phyloP scores from a whole-genome alignment of 2,888 invertebrate species.

The Malthinus flaveolus region DNA sequence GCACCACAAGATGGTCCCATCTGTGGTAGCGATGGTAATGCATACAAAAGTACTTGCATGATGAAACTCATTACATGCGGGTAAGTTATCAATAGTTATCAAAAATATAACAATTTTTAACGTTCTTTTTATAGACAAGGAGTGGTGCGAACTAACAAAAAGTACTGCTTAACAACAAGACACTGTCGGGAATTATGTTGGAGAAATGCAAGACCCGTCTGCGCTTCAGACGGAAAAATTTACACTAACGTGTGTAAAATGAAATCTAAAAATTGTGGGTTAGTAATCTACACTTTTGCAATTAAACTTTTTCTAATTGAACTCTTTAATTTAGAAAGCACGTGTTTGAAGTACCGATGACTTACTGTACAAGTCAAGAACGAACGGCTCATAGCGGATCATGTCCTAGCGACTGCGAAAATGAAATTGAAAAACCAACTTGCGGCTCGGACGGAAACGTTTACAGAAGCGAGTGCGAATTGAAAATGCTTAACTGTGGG shows the following conservation, averaged over 20 bases:
- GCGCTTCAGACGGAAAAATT: constrained; percentile 86
- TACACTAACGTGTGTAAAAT: constrained; percentile 89
- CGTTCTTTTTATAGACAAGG: constrained; percentile 65
- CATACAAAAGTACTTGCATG: constrained; percentile 90
- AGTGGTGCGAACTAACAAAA: constrained; percentile 83
- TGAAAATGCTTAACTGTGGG: constrained; percentile 89
- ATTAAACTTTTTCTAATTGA: constrained; percentile 8
- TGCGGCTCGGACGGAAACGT: constrained; percentile 90
- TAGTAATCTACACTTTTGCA: constrained; percentile 39
- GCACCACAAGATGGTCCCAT: constrained; percentile 88
- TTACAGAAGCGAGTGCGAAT: constrained; percentile 86
- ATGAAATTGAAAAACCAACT: constrained; percentile 71
- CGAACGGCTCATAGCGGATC: constrained; percentile 64
- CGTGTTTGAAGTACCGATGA: constrained; percentile 90
- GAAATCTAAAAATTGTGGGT: constrained; percentile 93
- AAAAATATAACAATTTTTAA: not conserved
- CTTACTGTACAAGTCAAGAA: constrained; percentile 80
- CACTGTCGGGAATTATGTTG: constrained; percentile 91
- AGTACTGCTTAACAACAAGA: constrained; percentile 88
- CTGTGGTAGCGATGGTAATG: constrained; percentile 90
- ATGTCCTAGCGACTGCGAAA: constrained; percentile 75
- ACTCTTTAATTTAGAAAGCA: constrained; percentile 68
- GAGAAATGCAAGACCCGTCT: constrained; percentile 86
- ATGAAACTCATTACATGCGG: constrained; percentile 92
- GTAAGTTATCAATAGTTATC: constrained; percentile 52